Percentiles rank a stretch among this genome's conserved stretches.
These are phyloP conservation scores for Akabosia matsudoensis DNA, from an alignment of 1,140 invertebrate species.

Conservation along the genomic window DNA sequence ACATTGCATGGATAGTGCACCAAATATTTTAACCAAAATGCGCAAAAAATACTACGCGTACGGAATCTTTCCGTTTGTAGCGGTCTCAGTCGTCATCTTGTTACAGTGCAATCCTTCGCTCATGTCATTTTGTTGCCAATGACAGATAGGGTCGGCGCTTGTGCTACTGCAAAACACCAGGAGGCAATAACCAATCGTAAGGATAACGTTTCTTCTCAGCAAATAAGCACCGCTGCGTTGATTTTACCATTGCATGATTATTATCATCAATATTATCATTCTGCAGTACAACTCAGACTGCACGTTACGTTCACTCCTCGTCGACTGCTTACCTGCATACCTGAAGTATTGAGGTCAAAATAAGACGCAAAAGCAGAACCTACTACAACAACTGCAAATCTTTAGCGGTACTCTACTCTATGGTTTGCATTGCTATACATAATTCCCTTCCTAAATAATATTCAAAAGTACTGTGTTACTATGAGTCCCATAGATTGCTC, in stretches of 20 bases:
- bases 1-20: too few species aligned
- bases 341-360: constrained; percentile 43
- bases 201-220: background rate
- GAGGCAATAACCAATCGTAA: background rate
- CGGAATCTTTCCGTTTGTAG: too few species aligned
- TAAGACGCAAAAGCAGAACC: constrained; percentile 44
- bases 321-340: constrained; percentile 32
- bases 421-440: background rate
- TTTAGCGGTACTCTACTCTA: constrained; percentile 15
- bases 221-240: background rate
- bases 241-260: background rate
- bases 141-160: background rate
- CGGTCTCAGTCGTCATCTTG: too few species aligned
- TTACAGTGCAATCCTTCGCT: too few species aligned
- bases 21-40: too few species aligned
- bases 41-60: too few species aligned
- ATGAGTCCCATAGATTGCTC: constrained; percentile 1
- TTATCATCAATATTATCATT: background rate
- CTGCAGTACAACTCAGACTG: background rate
- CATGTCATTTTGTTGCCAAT: background rate
- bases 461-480: too few species aligned
- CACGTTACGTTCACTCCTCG: background rate
- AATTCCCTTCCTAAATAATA: background rate
- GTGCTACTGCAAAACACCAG: background rate
- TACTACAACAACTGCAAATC: constrained; percentile 17